Percentiles rank a stretch among this genome's conserved stretches.
phyloP scores from a whole-genome alignment of 2,113 vertebrate genomes.

The Mus musculus region GRCm39 chr19:28354001-28354500 shows the following conservation, averaged over 20 bases:
- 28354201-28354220: background rate
- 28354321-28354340: background rate
- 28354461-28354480: slow-evolving; percentile 35
- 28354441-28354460: background rate
- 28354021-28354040: slow-evolving; percentile 45
- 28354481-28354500: background rate
- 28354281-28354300: slow-evolving; percentile 56
- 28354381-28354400: background rate
- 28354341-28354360: slow-evolving; percentile 31
- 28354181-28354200: background rate
- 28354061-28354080: slow-evolving; percentile 64
- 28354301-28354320: background rate
- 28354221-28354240: slow-evolving; percentile 46
- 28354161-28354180: background rate
- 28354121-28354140: slow-evolving; percentile 30
- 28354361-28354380: background rate
- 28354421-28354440: background rate
- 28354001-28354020: slow-evolving; percentile 70
- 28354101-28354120: slow-evolving; percentile 43
- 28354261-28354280: slow-evolving; percentile 23
- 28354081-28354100: slow-evolving; percentile 22
- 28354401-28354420: slow-evolving; percentile 29
- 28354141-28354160: slow-evolving; percentile 43
- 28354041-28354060: slow-evolving; percentile 65
- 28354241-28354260: slow-evolving; percentile 39